Base-by-base conservation (phyloP, 2,797 vertebrate genomes). In the Harpagifer antarcticus region DNA sequence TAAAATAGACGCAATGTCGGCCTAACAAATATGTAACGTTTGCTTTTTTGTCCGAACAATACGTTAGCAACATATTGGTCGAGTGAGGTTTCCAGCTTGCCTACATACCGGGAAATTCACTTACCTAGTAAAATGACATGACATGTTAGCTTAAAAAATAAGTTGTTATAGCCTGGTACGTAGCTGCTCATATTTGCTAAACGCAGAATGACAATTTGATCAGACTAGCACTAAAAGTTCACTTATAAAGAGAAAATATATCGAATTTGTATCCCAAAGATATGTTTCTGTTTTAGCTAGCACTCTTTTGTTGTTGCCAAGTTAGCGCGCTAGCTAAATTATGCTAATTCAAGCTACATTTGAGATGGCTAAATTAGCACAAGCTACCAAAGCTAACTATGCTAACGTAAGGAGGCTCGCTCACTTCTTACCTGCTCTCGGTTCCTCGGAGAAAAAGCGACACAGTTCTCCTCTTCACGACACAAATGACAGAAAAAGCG, bases 381-480 rank as follows among this genome's bases (percentile, higher is more conserved):
- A 6, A 37, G 15, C 9, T 2, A 2, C 1, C 17, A 7, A 8
- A 12, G 72, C 60, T 80, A 78, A 44, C 75, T n/a, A 0, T 31
- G 82, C 70, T 69, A 74, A 45, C 1, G 4, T 0, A 11, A 16
- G 19, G 11, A 49, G 20, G 17, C 56, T 49, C 45, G 73, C 69
- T 9, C 54, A 14, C 11, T 14, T 56, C 82, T 89, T 57, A 89
- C 84, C 87, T 82, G 81, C 49, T 68, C 37, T 16, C 56, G 47
- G 50, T 14, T 56, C 33, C 33, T 37, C 5, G 16, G 11, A 8
- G 5, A 27, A 19, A 47, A 3, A 14, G 6, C 23, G 1, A 57
- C 57, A 5, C 63, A 16, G 15, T 69, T 27, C 52, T 54, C n/a
- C 37, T 69, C 74, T 31, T 47, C 57, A 10, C 57, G 31, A 54